Base-by-base conservation (phyloP, 2,797 vertebrate species). In the Gambelia wislizenii region DNA sequence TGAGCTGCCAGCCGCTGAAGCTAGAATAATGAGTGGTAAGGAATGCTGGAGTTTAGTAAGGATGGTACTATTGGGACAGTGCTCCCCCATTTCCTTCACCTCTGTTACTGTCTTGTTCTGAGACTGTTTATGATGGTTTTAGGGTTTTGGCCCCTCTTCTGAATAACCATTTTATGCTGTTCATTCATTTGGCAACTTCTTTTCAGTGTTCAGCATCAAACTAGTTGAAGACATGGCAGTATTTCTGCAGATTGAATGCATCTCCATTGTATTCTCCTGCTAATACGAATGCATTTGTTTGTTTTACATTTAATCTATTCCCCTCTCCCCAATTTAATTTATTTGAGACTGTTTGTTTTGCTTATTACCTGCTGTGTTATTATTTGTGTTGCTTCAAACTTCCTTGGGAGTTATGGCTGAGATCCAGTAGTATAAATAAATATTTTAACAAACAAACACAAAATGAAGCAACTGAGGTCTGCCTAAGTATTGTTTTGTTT, bases 271-370 rank as follows among this genome's bases (percentile, higher is more conserved):
- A 84, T 84, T 72, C 83, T 54, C 64, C 81, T 83, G 59, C 25
- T 61, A 36, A 64, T 44, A 44, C 39, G 59, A 82, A 20, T 83
- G 61, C n/a, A 47, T 47, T 83, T 47, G 64, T 49, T 84, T 84
- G 69, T 74, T 85, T 72, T 74, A 72, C 72, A 72, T 72, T 84
- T 72, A 72, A 84, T 84, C 83, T 72, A 84, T 72, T 54, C 49
- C 67, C 64, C 67, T 42, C 82, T 64, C 39, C 49, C 83, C 54
- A 74, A 36, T 84, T 39, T 70, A 84, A 84, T 84, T 84, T 69
- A 85, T 85, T 85, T 85, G 83, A 85, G 83, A 39, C 36, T 85
- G 52, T 85, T 85, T 85, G 69, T 56, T 56, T 74, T 85, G 69
- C 36, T 85, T 85, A 74, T 54, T 85, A 84, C n/a, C 67, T 84